Evolutionary conservation across 2,113 vertebrate species (phyloP).

Genomic region (Eupsittula cactorum): DNA sequence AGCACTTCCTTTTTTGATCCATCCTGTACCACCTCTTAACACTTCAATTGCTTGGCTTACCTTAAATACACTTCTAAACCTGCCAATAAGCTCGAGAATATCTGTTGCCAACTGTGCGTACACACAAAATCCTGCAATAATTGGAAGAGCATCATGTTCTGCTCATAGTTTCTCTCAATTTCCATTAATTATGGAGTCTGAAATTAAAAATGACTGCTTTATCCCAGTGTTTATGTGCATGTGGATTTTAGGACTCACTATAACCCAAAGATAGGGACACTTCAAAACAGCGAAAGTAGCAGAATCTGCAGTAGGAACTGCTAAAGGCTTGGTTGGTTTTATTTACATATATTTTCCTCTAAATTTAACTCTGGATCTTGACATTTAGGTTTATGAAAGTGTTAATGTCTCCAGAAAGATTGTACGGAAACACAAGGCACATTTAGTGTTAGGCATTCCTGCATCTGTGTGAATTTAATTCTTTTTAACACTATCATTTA

Average conservation of each 20-base stretch:
- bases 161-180: background rate
- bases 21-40: background rate
- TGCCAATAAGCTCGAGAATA: background rate
- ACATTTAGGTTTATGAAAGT: constrained; percentile 51
- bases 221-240: background rate
- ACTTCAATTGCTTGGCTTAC: background rate
- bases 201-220: constrained; percentile 12
- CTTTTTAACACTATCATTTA: background rate
- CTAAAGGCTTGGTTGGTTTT: constrained; percentile 43
- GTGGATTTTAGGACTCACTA: constrained; percentile 46
- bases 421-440: constrained; percentile 7
- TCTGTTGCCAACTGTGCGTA: background rate
- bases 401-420: constrained; percentile 35
- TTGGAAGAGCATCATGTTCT: background rate
- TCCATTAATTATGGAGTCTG: constrained; percentile 9
- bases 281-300: constrained; percentile 48
- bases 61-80: background rate
- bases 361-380: constrained; percentile 61
- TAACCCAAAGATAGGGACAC: constrained; percentile 46
- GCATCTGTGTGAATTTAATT: background rate
- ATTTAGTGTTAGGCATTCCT: background rate
- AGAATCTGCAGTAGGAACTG: constrained; percentile 38
- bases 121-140: background rate
- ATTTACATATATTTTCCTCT: constrained; percentile 64
- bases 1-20: background rate